Percentiles rank a stretch among this genome's conserved stretches.
Conservation (phyloP, 1,140 invertebrate species). For the Saccostrea glomerata region DNA sequence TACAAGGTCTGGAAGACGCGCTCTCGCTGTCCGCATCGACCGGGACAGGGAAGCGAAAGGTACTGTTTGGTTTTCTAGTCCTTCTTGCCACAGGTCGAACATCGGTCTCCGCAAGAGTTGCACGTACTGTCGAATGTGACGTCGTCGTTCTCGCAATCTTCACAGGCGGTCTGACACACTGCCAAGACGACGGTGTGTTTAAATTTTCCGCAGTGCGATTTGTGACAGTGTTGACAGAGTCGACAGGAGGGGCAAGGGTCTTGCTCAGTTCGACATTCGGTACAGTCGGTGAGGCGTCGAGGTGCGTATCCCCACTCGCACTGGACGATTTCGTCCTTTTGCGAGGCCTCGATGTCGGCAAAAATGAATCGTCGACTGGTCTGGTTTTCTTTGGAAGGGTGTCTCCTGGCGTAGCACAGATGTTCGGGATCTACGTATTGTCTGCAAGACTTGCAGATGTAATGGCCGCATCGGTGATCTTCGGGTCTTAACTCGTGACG, state of each 20-base stretch:
- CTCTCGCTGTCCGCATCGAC: conserved; percentile 48
- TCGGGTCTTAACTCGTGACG: background rate
- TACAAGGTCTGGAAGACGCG: conserved; percentile 28
- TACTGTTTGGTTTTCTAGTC: conserved; percentile 16
- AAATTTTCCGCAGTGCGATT: conserved; percentile 39
- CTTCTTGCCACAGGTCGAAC: background rate
- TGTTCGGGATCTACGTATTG: conserved; percentile 38
- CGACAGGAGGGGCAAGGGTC: conserved; percentile 7
- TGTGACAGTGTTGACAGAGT: conserved; percentile 19
- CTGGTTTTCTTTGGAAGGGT: background rate
- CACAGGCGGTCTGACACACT: conserved; percentile 40
- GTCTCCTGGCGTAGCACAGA: conserved; percentile 25
- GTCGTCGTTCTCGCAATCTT: conserved; percentile 20
- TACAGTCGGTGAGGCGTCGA: background rate
- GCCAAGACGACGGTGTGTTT: conserved; percentile 17
- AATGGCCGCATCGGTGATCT: conserved; percentile 5
- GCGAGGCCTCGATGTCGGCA: conserved; percentile 47
- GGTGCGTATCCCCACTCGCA: conserved; percentile 39
- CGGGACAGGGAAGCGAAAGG: conserved; percentile 12
- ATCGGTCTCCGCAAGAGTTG: background rate
- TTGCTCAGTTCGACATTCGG: background rate
- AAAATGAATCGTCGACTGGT: conserved; percentile 37
- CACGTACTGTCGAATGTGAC: conserved; percentile 6
- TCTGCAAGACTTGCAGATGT: conserved; percentile 25
- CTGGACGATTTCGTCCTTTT: conserved; percentile 25